phyloP scores from a whole-genome alignment of 2,797 vertebrate species.

The Sciaenops ocellatus region DNA sequence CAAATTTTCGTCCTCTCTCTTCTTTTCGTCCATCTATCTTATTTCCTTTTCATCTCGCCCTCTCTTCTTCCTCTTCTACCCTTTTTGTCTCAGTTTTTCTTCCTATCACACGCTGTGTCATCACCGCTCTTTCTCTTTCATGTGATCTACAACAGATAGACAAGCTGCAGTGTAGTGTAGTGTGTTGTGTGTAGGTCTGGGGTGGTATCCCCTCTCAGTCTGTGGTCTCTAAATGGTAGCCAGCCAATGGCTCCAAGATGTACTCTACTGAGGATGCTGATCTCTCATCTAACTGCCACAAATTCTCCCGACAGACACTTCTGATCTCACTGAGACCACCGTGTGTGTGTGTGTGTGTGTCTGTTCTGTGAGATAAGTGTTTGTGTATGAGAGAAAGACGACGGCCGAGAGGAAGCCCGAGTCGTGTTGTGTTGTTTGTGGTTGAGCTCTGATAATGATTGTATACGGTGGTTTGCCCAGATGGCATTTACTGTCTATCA shows the following conservation, averaged over 20 bases:
- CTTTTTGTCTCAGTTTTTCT: slow-evolving; percentile 48
- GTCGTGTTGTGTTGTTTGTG: slow-evolving; percentile 51
- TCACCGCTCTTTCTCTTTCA: slow-evolving; percentile 51
- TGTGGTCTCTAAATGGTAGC: slow-evolving; percentile 58
- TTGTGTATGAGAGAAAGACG: slow-evolving; percentile 4
- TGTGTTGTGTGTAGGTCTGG: slow-evolving; percentile 31
- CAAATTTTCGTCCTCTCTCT: slow-evolving; percentile 30
- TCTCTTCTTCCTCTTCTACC: slow-evolving; percentile 28
- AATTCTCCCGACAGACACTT: slow-evolving; percentile 62
- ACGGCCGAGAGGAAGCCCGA: slow-evolving; percentile 20
- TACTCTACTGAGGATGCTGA: slow-evolving; percentile 55
- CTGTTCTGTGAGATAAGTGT: slow-evolving; percentile 24
- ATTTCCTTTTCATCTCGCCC: slow-evolving; percentile 58
- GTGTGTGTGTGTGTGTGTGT: slow-evolving; percentile 29
- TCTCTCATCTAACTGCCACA: slow-evolving; percentile 59
- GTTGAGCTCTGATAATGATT: slow-evolving; percentile 55
- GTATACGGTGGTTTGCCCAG: slow-evolving; percentile 56
- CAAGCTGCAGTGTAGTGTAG: slow-evolving; percentile 13
- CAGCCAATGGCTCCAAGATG: slow-evolving; percentile 75
- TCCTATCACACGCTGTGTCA: slow-evolving; percentile 37
- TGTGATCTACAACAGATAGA: slow-evolving; percentile 49
- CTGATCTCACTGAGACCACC: slow-evolving; percentile 57
- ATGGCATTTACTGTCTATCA: slow-evolving; percentile 56
- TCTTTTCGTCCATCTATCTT: slow-evolving; percentile 43
- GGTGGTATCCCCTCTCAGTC: slow-evolving; percentile 40